Base-by-base conservation (phyloP, 2,888 invertebrate genomes). In the Dryobota labecula region DNA sequence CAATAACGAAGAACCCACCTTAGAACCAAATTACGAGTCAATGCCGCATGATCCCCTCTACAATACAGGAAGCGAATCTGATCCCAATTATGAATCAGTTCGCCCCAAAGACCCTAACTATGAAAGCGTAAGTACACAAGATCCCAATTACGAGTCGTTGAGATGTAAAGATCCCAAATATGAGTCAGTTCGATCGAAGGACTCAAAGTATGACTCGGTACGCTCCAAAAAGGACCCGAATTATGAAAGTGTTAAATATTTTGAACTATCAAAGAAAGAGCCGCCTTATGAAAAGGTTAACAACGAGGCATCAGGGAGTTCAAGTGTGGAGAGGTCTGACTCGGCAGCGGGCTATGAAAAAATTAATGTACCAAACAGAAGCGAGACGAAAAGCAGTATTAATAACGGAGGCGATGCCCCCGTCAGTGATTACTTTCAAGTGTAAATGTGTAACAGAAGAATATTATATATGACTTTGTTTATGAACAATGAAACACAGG, bases 221-320 rank as follows among this genome's bases (percentile, higher is more conserved):
- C 88, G 94, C 30, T 94, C 94, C 24, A 94, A 92, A 83, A 96
- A 96, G 60, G 97, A 98, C 94, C 98, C 98, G 0, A 98, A 98
- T 90, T 98, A 98, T 87, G 98, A 98, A 90, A 98, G 98, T 81
- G 98, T 98, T 0, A 97, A 97, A 83, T 98, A 98, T 92, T 96
- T 97, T 86, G 97, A 97, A 74, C 89, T 97, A 2, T 87, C 93
- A 0, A 94, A 95, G 38, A 94, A 93, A 73, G 97, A 97, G 64
- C 97, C 98, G 63, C 97, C 98, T 0, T 97, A 97, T 75, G 97
- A 97, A 86, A 96, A 96, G 84, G 93, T 97, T 20, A 93, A 96
- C 56, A 94, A 92, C 36, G 96, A 94, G 36, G 76, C 70, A n/a
- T 80, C 83, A 0, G 83, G 84, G 0, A 80, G 85, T 45, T 88